Evolutionary conservation across 1,140 invertebrate species (phyloP), one percentile per base, ranked within the genome.

Genomic region (Frieseomelitta varia): DNA sequence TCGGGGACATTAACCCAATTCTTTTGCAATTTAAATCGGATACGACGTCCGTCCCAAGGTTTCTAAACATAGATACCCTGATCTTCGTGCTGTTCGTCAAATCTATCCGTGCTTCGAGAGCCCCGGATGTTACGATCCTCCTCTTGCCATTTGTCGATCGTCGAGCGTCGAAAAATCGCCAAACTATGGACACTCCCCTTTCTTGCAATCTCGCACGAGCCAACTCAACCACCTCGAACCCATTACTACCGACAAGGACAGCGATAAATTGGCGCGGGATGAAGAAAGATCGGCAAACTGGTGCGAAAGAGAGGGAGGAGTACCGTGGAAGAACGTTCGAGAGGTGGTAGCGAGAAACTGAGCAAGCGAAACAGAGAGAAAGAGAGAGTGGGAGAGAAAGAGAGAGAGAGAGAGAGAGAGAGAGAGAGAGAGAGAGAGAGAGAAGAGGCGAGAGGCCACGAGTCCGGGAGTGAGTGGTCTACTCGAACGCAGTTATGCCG

Each of bases 401-500:
- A 76, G 21, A 15, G 12, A 14, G 30, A 19, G n/a, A 30, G 21
- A 47, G 21, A 15, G n/a, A 3, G 63, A 65, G 30, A 4, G 34
- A 21, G 53, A 58, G 24, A 65, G 47, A 27, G n/a, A 47, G 24
- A 27, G 58, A 73, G n/a, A 24, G 51, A 75, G 58, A 67, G 69
- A 67, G 34, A 75, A 24, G 63, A 68, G 51, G 27, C 83, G 81
- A 85, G 67, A 87, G 77, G 58, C 47, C 68, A 71, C 81, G 87
- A 87, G 78, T 87, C 85, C 68, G 88, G 87, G 90, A 87, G 87
- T 77, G 90, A 90, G 86, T 85, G 86, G 84, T 90, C 90, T 85
- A 84, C 90, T 90, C 88, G 87, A 90, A 92, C 90, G 92, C 93
- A 93, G 93, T 93, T 91, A 93, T 93, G 91, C 92, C 93, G 92